Evolutionary conservation across 2,888 invertebrate species (phyloP), one percentile per base, ranked within the genome.

Genomic region (Chloromyia formosa): DNA sequence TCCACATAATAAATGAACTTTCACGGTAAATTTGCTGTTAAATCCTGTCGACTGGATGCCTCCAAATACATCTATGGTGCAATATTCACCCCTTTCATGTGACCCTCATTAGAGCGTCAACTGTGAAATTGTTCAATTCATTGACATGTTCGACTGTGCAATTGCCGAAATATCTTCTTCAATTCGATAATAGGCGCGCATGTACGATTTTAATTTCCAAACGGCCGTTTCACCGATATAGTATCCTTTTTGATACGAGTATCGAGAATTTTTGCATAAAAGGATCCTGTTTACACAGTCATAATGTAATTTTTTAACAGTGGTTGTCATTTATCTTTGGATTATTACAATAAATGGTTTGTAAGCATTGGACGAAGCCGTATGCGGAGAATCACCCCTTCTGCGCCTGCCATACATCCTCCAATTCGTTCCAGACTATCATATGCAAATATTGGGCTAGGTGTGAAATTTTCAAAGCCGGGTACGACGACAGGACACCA

Each of bases 371-470:
- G n/a, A 9, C 64, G 49, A n/a, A 18, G 49, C 23, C 18, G 22
- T 14, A 49, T 56, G 27, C 27, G 7, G 7, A 35, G 27, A 35
- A 35, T 71, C 56, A 71, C 71, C 71, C 71, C 40, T 71, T 71
- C 22, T 4, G 18, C 42, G 12, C 20, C n/a, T n/a, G n/a, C n/a
- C n/a, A n/a, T n/a, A n/a, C 18, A 45, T 64, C 18, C 54, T 45
- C 40, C 5, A 42, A 69, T 75, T 73, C 73, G 75, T 75, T 75
- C 61, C 56, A 45, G 35, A 16, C n/a, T 75, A 54, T 75, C 35
- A 54, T 56, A 75, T 75, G 75, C 75, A 75, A 75, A 75, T 75
- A 75, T 75, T 75, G 69, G 27, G 53, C 61, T 69, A 75, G 75
- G 75, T 75, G 75, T 75, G 75, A 75, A 71, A 18, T 54, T 72